phyloP scores from a whole-genome alignment of 1,140 invertebrate genomes.

The Phthorimaea operculella region DNA sequence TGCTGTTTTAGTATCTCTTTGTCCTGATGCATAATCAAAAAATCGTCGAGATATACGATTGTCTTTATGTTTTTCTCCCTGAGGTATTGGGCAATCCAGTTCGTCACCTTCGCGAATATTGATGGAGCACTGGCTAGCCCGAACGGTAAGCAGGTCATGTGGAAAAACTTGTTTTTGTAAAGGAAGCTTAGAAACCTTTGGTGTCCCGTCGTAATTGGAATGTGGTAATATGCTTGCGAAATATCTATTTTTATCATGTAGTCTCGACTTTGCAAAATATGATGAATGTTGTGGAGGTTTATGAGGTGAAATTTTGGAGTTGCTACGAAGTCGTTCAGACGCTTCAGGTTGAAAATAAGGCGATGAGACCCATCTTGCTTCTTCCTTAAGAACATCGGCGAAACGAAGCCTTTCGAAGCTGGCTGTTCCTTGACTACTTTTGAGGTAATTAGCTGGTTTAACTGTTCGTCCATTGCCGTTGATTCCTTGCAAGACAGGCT shows the following conservation, averaged over 20 bases:
- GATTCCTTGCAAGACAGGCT: neutral
- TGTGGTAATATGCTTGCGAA: slow-evolving; percentile 62
- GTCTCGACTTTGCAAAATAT: slow-evolving; percentile 26
- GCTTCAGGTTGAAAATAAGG: neutral
- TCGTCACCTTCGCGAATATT: slow-evolving; percentile 23
- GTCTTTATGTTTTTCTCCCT: slow-evolving; percentile 13
- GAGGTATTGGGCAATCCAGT: slow-evolving; percentile 27
- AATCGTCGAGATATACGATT: slow-evolving; percentile 25
- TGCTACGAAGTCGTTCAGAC: neutral
- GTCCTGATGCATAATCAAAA: slow-evolving; percentile 17
- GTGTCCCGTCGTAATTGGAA: slow-evolving; percentile 14
- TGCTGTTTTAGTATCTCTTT: neutral
- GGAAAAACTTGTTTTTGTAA: too few relatives aligned
- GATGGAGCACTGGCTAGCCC: slow-evolving; percentile 17
- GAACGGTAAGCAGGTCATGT: slow-evolving; percentile 27
- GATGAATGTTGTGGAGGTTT: slow-evolving; percentile 15
- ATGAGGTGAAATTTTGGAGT: slow-evolving; percentile 22
- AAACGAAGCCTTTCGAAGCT: neutral
- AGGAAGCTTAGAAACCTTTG: slow-evolving; percentile 17
- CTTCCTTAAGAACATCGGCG: neutral
- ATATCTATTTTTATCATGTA: too few relatives aligned
- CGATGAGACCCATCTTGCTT: neutral
- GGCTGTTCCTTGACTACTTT: neutral
- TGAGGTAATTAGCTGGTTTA: neutral
- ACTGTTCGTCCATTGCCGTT: neutral